Evolutionary conservation across 2,797 vertebrate genomes (phyloP), one percentile per base, ranked within the genome.

Genomic region (Limnodromus scolopaceus): DNA sequence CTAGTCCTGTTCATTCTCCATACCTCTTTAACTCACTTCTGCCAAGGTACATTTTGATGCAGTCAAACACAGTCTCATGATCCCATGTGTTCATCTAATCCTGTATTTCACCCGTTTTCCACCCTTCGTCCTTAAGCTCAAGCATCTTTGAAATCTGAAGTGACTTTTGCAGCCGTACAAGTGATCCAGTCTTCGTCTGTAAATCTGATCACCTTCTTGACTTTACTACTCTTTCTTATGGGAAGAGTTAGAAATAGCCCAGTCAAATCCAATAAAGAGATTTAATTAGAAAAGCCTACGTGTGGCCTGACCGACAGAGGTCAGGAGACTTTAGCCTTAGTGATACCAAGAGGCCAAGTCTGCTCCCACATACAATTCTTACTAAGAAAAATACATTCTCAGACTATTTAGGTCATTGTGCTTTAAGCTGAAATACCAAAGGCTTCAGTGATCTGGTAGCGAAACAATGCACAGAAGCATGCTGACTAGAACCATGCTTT

Each of bases 371-470:
- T 93, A 51, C 6, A 81, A 57, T 38, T 89, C 80, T 76, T 65
- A 32, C 34, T 39, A 84, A 95, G 66, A 92, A 91, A 96, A 95
- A 89, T 84, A 94, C 93, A 96, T 96, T 96, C 96, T 95, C 91
- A 96, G 95, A 95, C 91, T 91, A 41, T 96, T 95, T 92, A 96
- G 66, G 89, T 97, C 93, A 96, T 64, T 49, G 60, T 7, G 9
- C 58, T 94, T 84, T 90, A 89, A 94, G 74, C 76, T 90, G 86
- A 91, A 97, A 95, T 95, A 76, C 77, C 91, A 66, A 91, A 54
- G 36, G 16, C 41, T 72, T 46, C 54, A 53, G 66, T 82, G 86
- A 80, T 46, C 83, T 89, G 70, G 84, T 93, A 32, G 43, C 27
- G 49, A 84, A 94, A 79, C 81, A 79, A 76, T 34, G 63, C 74